A percentile compares a stretch with the other conserved stretches of the same genome.
Evolutionary conservation across 2,797 vertebrate species (phyloP).

Genomic region (Notamacropus eugenii): DNA sequence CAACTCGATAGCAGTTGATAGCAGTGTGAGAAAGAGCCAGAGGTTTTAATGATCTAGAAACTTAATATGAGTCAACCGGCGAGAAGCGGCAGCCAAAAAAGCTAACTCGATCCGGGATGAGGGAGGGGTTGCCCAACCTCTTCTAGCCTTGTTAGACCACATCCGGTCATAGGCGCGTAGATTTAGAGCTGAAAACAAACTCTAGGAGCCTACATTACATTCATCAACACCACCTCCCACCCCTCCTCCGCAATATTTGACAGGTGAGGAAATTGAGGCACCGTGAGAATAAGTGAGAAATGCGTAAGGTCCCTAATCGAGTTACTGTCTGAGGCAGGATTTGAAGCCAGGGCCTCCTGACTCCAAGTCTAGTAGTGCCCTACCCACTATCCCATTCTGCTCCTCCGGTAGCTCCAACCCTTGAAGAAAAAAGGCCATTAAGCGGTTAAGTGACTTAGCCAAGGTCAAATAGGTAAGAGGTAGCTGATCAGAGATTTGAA

Average conservation of each 20-base stretch:
- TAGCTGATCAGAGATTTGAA: conserved; percentile 41
- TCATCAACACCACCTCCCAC: neutral
- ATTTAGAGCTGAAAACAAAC: neutral
- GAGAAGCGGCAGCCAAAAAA: neutral
- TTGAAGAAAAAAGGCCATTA: conserved; percentile 1
- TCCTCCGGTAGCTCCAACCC: neutral
- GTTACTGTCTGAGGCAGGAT: neutral
- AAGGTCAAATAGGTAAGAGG: conserved; percentile 6
- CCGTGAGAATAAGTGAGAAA: conserved; percentile 21
- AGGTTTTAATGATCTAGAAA: neutral
- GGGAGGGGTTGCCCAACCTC: neutral
- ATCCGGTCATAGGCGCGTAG: neutral
- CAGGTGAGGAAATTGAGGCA: conserved; percentile 26
- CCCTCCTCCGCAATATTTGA: neutral
- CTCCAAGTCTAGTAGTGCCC: conserved; percentile 1
- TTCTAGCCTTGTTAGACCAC: neutral
- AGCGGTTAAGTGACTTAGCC: neutral
- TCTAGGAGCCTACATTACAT: neutral
- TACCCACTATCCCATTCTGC: neutral
- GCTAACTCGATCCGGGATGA: neutral
- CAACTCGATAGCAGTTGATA: neutral
- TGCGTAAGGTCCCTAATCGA: neutral
- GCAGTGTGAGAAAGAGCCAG: neutral
- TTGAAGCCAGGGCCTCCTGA: neutral
- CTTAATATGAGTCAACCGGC: neutral